Evolutionary conservation across 1,140 invertebrate species (phyloP).

Genomic region (Papilio glaucus): DNA sequence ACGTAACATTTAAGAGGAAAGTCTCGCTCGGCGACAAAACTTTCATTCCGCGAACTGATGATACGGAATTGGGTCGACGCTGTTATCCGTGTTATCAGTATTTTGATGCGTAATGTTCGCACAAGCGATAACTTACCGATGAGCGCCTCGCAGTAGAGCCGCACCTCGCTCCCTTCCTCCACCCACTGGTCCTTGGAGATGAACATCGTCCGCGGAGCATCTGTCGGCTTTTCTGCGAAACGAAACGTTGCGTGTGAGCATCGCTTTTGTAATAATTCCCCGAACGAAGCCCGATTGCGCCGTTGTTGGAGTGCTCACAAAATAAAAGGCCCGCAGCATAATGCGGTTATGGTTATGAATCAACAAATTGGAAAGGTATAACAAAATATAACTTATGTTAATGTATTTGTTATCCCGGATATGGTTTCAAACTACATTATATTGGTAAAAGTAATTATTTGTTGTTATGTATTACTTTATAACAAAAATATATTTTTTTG

Average conservation of each 20-base stretch:
- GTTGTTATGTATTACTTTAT: too few species aligned
- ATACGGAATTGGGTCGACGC: conserved; percentile 27
- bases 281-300: conserved; percentile 20
- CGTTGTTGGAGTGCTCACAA: not conserved
- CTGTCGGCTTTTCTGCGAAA: conserved; percentile 84
- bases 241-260: conserved; percentile 36
- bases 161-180: conserved; percentile 83
- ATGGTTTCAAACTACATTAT: too few species aligned
- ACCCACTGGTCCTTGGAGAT: conserved; percentile 83
- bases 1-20: conserved; percentile 33
- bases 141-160: conserved; percentile 90
- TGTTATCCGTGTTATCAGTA: conserved; percentile 22
- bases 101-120: conserved; percentile 27
- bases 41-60: conserved; percentile 32
- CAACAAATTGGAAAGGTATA: not conserved
- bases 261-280: conserved; percentile 27
- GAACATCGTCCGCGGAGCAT: conserved; percentile 84
- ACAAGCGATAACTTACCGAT: conserved; percentile 84
- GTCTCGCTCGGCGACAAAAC: conserved; percentile 28
- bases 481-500: too few species aligned
- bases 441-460: too few species aligned
- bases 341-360: not conserved
- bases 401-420: too few species aligned
- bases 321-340: not conserved
- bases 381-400: too few species aligned